phyloP scores from a whole-genome alignment of 2,888 invertebrate species.

The Agrochola lota region DNA sequence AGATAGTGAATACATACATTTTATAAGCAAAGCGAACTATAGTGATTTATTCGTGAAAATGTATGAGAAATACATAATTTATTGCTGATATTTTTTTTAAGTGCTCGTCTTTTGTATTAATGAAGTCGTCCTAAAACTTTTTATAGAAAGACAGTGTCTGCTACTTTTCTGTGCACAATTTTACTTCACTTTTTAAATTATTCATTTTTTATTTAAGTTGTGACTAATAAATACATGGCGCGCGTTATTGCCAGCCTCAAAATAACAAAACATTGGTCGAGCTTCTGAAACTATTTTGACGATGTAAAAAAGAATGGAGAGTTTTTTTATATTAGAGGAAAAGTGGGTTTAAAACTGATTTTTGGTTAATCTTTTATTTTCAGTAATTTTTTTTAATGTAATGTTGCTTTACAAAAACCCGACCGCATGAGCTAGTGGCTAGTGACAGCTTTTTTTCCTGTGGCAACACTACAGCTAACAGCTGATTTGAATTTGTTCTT shows the following conservation, averaged over 20 bases:
- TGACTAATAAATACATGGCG: slow-evolving; percentile 34
- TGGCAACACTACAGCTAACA: too few species aligned
- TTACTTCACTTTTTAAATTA: not conserved
- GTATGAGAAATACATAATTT: not conserved
- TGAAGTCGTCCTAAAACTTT: not conserved
- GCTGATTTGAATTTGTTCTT: too few species aligned
- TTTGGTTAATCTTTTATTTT: too few species aligned
- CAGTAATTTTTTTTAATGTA: not conserved
- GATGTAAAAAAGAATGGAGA: not conserved
- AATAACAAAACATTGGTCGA: slow-evolving; percentile 54
- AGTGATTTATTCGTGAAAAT: slow-evolving; percentile 34
- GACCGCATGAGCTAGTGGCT: slow-evolving; percentile 47
- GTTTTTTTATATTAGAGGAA: not conserved
- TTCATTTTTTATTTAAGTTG: slow-evolving; percentile 1
- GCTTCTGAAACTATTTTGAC: slow-evolving; percentile 21
- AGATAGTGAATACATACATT: slow-evolving; percentile 52
- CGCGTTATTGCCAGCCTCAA: slow-evolving; percentile 58
- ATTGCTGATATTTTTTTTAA: not conserved
- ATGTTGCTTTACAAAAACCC: slow-evolving; percentile 34
- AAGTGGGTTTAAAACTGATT: too few species aligned
- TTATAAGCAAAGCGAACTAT: slow-evolving; percentile 64
- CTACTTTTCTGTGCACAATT: slow-evolving; percentile 7
- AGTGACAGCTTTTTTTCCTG: slow-evolving; percentile 43
- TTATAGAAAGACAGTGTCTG: too few species aligned
- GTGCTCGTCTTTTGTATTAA: not conserved